Conservation (phyloP, 2,113 vertebrate genomes). For the Marcusenius ussheri region DNA sequence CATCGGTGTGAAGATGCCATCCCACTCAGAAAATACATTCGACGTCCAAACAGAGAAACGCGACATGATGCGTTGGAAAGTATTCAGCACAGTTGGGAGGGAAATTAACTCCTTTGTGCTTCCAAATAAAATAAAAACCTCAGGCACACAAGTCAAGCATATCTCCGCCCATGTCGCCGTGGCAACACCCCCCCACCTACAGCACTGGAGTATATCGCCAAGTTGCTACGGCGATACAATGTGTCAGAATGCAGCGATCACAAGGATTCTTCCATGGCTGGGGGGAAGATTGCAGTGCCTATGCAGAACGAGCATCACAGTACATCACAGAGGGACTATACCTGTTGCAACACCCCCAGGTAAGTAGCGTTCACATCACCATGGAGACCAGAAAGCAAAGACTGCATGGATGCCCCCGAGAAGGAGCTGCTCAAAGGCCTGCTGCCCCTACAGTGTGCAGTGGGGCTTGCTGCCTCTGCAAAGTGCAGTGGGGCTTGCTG, state of each 20-base stretch:
- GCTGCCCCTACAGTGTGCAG: not conserved
- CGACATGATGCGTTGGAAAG: not conserved
- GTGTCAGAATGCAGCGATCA: not conserved
- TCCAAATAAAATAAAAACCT: not conserved
- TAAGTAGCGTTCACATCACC: not conserved
- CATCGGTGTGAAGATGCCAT: not conserved
- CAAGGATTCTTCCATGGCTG: not conserved
- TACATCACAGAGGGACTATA: not conserved
- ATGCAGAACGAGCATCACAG: not conserved
- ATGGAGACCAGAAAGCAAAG: not conserved
- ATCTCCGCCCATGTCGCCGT: not conserved
- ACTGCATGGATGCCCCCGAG: not conserved
- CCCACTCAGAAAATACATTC: not conserved
- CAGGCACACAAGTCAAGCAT: not conserved
- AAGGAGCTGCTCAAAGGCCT: not conserved
- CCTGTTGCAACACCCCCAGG: not conserved
- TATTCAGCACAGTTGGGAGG: not conserved
- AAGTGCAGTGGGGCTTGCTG: too few species aligned
- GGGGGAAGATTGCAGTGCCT: not conserved
- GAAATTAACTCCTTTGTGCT: not conserved
- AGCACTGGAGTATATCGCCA: not conserved
- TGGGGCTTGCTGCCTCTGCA: too few species aligned
- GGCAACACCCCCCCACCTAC: not conserved
- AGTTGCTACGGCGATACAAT: not conserved
- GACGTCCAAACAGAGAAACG: too few species aligned